Percentiles rank a stretch among this genome's conserved stretches.
These are phyloP conservation scores for Perognathus longimembris DNA, from an alignment of 2,113 vertebrate species.

Conservation along the genomic window DNA sequence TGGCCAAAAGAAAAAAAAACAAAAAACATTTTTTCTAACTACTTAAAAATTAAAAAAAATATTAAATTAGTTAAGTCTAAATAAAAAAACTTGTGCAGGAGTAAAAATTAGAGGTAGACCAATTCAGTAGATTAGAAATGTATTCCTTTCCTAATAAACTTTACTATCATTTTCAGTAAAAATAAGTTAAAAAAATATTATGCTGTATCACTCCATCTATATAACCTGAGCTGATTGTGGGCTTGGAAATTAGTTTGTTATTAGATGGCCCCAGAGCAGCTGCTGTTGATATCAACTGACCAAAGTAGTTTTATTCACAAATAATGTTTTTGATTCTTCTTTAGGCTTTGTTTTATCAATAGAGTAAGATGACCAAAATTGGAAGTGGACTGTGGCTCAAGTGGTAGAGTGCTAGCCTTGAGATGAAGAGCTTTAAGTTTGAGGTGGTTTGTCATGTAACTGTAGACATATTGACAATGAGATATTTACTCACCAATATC, in stretches of 20 bases:
- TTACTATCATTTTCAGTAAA: no score
- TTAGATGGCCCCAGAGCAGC: background rate
- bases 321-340: background rate
- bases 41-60: no score
- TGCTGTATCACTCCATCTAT: background rate
- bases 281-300: background rate
- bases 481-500: background rate
- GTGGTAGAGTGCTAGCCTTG: background rate
- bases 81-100: no score
- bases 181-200: no score
- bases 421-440: no score
- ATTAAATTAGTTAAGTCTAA: no score
- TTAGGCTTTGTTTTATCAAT: background rate
- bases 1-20: no score
- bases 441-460: background rate
- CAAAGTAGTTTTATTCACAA: background rate
- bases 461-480: background rate
- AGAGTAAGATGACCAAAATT: background rate
- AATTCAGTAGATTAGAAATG: no score
- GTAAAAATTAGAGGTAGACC: no score
- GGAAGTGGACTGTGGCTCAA: no score
- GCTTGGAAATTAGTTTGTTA: background rate
- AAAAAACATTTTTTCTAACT: no score
- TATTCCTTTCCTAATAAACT: no score
- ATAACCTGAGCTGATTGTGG: background rate